Conservation (phyloP, 2,113 vertebrate species). For the Pavo muticus region DNA sequence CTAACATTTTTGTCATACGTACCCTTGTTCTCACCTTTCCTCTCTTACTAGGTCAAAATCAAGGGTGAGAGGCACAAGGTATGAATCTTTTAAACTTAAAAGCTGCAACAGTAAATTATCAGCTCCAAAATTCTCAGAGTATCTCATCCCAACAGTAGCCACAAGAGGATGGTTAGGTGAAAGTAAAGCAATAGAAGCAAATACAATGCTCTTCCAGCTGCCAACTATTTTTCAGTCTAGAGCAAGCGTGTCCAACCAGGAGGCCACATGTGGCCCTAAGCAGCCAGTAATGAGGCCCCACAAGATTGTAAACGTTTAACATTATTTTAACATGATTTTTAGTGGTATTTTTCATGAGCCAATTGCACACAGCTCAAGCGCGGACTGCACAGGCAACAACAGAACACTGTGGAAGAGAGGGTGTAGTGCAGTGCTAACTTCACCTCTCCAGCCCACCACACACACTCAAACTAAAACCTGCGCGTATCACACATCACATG, state of each 20-base stretch:
- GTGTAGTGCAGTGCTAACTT: background rate
- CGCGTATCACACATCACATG: background rate
- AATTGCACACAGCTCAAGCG: background rate
- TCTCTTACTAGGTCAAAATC: background rate
- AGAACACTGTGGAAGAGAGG: background rate
- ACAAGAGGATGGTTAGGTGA: background rate
- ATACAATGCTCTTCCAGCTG: background rate
- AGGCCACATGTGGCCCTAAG: background rate
- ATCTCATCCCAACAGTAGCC: background rate
- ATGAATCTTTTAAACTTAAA: background rate
- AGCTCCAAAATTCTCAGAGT: background rate
- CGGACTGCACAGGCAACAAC: background rate
- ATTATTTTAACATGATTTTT: background rate
- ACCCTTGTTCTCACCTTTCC: background rate
- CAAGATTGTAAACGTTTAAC: background rate
- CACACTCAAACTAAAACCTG: background rate
- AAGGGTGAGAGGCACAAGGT: background rate
- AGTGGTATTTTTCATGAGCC: background rate
- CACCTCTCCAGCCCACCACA: background rate
- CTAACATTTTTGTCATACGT: background rate
- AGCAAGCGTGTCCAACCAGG: background rate
- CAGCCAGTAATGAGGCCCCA: background rate
- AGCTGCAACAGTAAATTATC: background rate
- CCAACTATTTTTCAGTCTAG: background rate
- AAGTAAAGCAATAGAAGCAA: background rate